Evolutionary conservation across 2,113 vertebrate species (phyloP).

Genomic region (Isichthys henryi): DNA sequence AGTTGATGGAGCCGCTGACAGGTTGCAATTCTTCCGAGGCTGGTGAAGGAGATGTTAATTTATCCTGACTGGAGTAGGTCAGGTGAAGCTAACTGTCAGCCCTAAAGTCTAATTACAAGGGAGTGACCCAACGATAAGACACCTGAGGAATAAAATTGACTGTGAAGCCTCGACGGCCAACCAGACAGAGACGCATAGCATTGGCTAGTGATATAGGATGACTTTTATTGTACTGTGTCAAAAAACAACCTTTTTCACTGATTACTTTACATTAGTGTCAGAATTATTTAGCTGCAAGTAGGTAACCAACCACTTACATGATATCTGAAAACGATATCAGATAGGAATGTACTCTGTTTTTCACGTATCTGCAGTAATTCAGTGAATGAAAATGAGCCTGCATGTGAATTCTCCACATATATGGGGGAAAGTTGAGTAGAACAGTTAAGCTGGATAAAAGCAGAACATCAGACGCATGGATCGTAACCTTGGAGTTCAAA

Average conservation of each 20-base stretch:
- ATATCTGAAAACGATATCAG: not conserved
- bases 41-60: conserved; percentile 21
- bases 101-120: conserved; percentile 22
- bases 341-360: not conserved
- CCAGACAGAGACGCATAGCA: not conserved
- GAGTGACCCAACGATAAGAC: conserved; percentile 11
- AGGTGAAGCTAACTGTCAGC: conserved; percentile 30
- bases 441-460: not conserved
- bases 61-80: conserved; percentile 31
- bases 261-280: not conserved
- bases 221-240: conserved; percentile 10
- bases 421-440: not conserved
- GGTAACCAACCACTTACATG: not conserved
- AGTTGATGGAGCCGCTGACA: not conserved
- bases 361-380: not conserved
- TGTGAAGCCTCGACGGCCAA: conserved; percentile 10
- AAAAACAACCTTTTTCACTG: not conserved
- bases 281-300: not conserved
- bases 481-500: not conserved
- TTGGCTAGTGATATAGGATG: not conserved
- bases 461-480: not conserved
- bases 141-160: conserved; percentile 14
- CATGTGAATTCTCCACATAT: not conserved
- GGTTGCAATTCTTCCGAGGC: not conserved
- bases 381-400: not conserved